Evolutionary conservation across 2,888 invertebrate species (phyloP), one percentile per base, ranked within the genome.

Genomic region (Gastracanthus pulcherrimus): DNA sequence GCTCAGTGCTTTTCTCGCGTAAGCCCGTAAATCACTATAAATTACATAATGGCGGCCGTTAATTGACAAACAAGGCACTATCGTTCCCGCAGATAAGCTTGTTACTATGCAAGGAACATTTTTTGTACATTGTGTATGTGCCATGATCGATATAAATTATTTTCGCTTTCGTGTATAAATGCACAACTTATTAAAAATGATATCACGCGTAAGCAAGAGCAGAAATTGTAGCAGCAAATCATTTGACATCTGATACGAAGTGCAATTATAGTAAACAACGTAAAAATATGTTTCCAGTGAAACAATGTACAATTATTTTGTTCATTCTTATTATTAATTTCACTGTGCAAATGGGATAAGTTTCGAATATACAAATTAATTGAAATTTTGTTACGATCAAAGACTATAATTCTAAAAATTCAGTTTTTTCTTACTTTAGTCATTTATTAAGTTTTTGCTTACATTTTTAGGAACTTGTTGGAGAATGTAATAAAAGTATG

Each of bases 41-140:
- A 77, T 81, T 76, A 81, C 72, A 81, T 81, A 81, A 81, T 77
- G 60, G 51, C 66, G 51, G 19, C 26, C 71, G 67, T 72, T 81
- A 81, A 81, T 77, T 77, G 72, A 81, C 76, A 81, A 81, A 81
- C 76, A 77, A 72, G 64, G 48, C 76, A 29, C 34, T 77, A 81
- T 81, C 76, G 48, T 16, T 60, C 55, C 29, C 7, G 23, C 38
- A 16, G 81, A 81, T 81, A 81, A 74, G 72, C 72, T 41, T 81
- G 81, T 81, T 81, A 81, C 76, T 58, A 81, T 67, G 81, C 76
- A 71, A 72, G 67, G 38, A 67, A 29, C 4, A 72, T 34, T 76
- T 77, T 62, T 67, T 71, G 31, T 7, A 7, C 19, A 9, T 45
- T 7, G n/a, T 62, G 29, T 51, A 48, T 34, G 31, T 7, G 19